Base-by-base conservation (phyloP, 2,888 invertebrate genomes). In the Xanthia togata region DNA sequence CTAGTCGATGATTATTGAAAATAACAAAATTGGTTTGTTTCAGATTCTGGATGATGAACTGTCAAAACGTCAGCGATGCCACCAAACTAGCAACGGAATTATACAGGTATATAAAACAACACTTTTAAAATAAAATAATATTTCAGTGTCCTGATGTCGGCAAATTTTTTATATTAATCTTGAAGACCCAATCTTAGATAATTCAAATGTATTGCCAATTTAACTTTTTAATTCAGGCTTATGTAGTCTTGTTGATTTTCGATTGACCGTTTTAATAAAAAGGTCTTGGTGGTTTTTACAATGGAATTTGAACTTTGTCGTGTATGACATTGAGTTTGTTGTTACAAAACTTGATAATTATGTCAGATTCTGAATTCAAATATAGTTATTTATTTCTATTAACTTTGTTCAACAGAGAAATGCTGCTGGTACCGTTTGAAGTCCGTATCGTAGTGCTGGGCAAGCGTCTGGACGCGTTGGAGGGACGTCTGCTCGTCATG, bases 11-110 rank as follows among this genome's bases (percentile, higher is more conserved):
- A 38, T 38, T 4, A 38, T 38, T 38, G 41, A 31, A 31, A 35
- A 1, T 60, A 20, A 20, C 26, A 31, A 26, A 59, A 17, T 17
- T 2, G 17, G 44, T 38, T 70, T 85, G 47, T 35, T 83, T 92
- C 91, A 97, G 99, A 92, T 99, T 99, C 95, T 99, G 99, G 99
- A 97, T 99, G 79, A 99, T 99, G 98, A 99, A 99, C 95, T 99
- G 99, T 92, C 97, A 99, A 85, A 99, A 99, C 93, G 98, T 99
- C 38, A 97, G 98, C 78, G 99, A 99, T 91, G 99, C 99, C 0
- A 98, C 99, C 12, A 98, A 98, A 94, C 98, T 99, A 98, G 99
- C 99, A 0, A 99, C 99, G 0, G 99, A 99, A 91, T 97, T 99
- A 57, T 99, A 99, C 96, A 98, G 98, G 92, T 99, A 98, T 95